These are phyloP conservation scores for Alviniconcha marisindica DNA, from an alignment of 1,140 invertebrate species.

Conservation along the genomic window DNA sequence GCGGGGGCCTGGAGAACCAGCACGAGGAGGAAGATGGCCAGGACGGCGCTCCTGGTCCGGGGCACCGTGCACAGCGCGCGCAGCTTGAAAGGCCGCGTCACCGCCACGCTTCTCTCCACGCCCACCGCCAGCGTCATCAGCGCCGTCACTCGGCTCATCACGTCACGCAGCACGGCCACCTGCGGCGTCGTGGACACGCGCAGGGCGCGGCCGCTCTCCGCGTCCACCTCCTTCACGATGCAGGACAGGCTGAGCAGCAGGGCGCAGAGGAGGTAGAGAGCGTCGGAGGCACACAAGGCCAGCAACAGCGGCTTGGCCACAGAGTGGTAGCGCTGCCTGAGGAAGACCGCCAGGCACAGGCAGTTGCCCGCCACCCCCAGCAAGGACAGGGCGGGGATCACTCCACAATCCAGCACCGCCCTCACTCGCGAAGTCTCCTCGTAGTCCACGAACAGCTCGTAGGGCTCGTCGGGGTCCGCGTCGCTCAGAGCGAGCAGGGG, in stretches of 20 bases:
- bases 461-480: neutral
- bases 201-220: neutral
- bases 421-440: neutral
- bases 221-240: slow-evolving; percentile 12
- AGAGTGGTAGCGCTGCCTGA: slow-evolving; percentile 14
- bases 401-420: slow-evolving; percentile 19
- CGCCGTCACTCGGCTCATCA: slow-evolving; percentile 23
- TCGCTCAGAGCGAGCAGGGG: neutral
- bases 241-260: slow-evolving; percentile 22
- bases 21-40: neutral
- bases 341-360: slow-evolving; percentile 25
- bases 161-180: slow-evolving; percentile 32
- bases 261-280: slow-evolving; percentile 23
- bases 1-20: neutral
- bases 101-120: slow-evolving; percentile 29
- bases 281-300: slow-evolving; percentile 3
- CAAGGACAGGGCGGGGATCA: slow-evolving; percentile 5
- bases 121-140: slow-evolving; percentile 30
- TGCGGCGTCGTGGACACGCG: slow-evolving; percentile 12
- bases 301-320: slow-evolving; percentile 28
- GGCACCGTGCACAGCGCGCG: slow-evolving; percentile 16
- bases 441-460: neutral
- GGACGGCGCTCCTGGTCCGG: slow-evolving; percentile 7
- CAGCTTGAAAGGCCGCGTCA: slow-evolving; percentile 34
- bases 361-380: slow-evolving; percentile 6